Evolutionary conservation across 2,113 vertebrate genomes (phyloP).

Genomic region (Peromyscus maniculatus): DNA sequence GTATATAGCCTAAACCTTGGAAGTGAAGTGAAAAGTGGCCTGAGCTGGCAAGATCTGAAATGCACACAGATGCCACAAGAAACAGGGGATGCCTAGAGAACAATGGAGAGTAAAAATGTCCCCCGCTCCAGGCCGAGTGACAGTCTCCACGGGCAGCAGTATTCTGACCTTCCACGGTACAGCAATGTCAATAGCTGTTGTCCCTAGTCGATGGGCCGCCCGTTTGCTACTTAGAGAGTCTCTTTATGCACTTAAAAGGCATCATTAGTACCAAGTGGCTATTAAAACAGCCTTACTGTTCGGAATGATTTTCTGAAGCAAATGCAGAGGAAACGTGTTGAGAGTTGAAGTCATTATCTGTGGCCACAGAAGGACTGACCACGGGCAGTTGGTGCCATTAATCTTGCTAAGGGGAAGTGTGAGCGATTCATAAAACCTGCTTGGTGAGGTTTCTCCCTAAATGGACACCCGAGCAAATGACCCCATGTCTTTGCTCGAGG

Average conservation of each 20-base stretch:
- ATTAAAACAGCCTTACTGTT: slow-evolving; percentile 84
- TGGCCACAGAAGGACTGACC: slow-evolving; percentile 80
- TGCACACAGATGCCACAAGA: background rate
- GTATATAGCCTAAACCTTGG: background rate
- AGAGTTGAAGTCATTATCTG: slow-evolving; percentile 83
- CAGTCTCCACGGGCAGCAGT: fast-evolving
- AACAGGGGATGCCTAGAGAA: background rate
- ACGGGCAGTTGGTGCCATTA: slow-evolving; percentile 77
- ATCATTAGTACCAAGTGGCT: slow-evolving; percentile 85
- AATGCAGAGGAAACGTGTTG: slow-evolving; percentile 78
- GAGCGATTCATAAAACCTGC: slow-evolving; percentile 76
- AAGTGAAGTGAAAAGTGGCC: background rate
- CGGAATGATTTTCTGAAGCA: slow-evolving; percentile 76
- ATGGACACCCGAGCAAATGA: slow-evolving; percentile 64
- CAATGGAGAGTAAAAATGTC: background rate
- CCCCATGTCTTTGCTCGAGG: slow-evolving; percentile 56
- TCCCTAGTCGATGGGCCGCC: slow-evolving; percentile 64
- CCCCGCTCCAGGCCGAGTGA: background rate
- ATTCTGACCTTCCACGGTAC: slow-evolving; percentile 63
- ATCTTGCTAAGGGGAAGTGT: slow-evolving; percentile 84
- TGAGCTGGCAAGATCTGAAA: background rate
- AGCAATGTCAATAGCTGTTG: slow-evolving; percentile 78
- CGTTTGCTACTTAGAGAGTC: slow-evolving; percentile 75
- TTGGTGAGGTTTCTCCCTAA: slow-evolving; percentile 76
- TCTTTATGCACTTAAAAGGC: slow-evolving; percentile 82